Evolutionary conservation across 1,140 invertebrate species (phyloP).

Genomic region (Arctopsyche grandis): DNA sequence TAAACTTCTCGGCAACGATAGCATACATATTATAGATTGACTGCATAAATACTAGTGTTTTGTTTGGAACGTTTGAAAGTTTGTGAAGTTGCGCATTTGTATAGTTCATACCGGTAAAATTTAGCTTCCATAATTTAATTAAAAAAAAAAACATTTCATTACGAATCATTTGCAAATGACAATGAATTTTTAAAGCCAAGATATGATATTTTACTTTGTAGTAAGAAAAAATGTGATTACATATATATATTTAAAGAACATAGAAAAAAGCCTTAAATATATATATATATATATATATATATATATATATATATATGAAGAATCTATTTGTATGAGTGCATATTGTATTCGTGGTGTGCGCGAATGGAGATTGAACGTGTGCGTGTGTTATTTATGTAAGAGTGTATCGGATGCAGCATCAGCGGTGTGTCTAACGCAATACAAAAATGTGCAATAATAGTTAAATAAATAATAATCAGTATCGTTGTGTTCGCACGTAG

Average conservation of each 20-base stretch:
- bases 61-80: too few species aligned
- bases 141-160: background rate
- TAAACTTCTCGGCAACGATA: too few species aligned
- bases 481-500: slow-evolving; percentile 17
- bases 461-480: slow-evolving; percentile 10
- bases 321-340: background rate
- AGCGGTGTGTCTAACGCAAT: background rate
- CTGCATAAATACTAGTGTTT: too few species aligned
- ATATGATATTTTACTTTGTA: slow-evolving; percentile 40
- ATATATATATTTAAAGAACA: slow-evolving; percentile 46
- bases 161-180: background rate
- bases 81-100: too few species aligned
- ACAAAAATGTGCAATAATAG: slow-evolving; percentile 29
- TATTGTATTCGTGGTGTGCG: background rate
- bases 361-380: background rate
- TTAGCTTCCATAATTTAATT: background rate
- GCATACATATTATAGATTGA: too few species aligned
- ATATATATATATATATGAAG: slow-evolving; percentile 21
- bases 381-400: too few species aligned
- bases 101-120: too few species aligned
- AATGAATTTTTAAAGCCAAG: slow-evolving; percentile 13
- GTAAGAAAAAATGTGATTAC: slow-evolving; percentile 47
- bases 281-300: slow-evolving; percentile 45
- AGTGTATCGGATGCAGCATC: background rate
- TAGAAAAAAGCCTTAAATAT: slow-evolving; percentile 37